Percentiles rank a stretch among this genome's conserved stretches.
phyloP scores from a whole-genome alignment of 2,888 invertebrate species.

The Willowsia nigromaculata region DNA sequence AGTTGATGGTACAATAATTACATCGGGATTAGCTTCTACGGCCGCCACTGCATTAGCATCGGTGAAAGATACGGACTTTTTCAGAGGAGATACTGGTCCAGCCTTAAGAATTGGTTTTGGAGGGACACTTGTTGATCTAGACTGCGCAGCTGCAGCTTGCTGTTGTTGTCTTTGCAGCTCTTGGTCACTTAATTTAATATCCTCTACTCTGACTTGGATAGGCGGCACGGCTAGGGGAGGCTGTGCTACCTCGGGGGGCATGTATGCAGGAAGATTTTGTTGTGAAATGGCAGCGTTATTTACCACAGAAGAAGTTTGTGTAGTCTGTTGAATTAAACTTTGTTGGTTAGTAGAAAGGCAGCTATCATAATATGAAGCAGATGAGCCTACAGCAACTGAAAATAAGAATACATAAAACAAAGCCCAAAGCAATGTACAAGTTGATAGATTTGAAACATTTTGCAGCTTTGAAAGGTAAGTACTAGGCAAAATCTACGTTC shows the following conservation, averaged over 20 bases:
- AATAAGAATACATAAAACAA: slow-evolving; percentile 67
- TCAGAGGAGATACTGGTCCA: slow-evolving; percentile 66
- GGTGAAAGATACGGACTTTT: slow-evolving; percentile 72
- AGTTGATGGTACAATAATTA: slow-evolving; percentile 76
- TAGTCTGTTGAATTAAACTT: slow-evolving; percentile 69
- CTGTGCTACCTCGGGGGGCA: slow-evolving; percentile 72
- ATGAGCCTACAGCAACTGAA: slow-evolving; percentile 77
- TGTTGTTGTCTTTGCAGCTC: slow-evolving; percentile 63
- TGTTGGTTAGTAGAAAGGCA: slow-evolving; percentile 77
- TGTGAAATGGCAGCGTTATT: slow-evolving; percentile 27
- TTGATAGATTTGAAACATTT: background rate
- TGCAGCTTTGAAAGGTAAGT: background rate
- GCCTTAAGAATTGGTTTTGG: slow-evolving; percentile 74
- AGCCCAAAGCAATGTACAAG: slow-evolving; percentile 61
- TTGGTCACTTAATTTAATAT: slow-evolving; percentile 43
- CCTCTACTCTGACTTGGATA: slow-evolving; percentile 62
- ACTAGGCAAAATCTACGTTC: background rate
- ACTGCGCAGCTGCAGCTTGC: slow-evolving; percentile 26
- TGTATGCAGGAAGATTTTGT: slow-evolving; percentile 58
- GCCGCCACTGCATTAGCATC: slow-evolving; percentile 59
- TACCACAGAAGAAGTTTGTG: slow-evolving; percentile 66
- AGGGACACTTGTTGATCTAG: slow-evolving; percentile 30
- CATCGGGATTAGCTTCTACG: slow-evolving; percentile 58
- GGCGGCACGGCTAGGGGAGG: slow-evolving; percentile 65
- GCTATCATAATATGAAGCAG: slow-evolving; percentile 77